Conservation (phyloP, 2,797 vertebrate genomes). For the Anabacerthia variegaticeps region DNA sequence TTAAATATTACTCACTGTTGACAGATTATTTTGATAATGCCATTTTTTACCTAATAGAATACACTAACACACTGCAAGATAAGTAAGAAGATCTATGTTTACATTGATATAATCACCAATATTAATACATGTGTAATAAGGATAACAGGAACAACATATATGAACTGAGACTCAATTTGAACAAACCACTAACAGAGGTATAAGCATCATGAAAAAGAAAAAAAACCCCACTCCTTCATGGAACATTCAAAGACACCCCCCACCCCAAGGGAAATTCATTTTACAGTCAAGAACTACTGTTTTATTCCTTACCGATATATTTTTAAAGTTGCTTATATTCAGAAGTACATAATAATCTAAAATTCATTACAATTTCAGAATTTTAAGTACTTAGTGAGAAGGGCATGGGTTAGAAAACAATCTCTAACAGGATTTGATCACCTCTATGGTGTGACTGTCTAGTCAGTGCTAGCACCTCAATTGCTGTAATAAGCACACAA, state of each 20-base stretch:
- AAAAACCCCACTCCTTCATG: background rate
- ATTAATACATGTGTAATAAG: fast-evolving
- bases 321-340: background rate
- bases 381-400: background rate
- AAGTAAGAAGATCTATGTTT: background rate
- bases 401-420: background rate
- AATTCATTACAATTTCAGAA: background rate
- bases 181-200: background rate
- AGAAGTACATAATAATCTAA: background rate
- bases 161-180: background rate
- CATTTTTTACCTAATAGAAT: background rate
- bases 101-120: background rate
- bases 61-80: background rate
- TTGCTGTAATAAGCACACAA: background rate
- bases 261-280: background rate
- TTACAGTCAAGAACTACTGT: background rate
- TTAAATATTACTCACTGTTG: background rate
- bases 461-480: background rate
- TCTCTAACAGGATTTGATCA: background rate
- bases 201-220: background rate
- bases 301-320: background rate
- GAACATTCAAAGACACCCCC: fast-evolving
- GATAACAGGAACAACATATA: background rate
- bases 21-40: background rate
- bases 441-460: background rate